Base-by-base conservation (phyloP, 1,140 invertebrate species). In the Diorhabda carinulata region DNA sequence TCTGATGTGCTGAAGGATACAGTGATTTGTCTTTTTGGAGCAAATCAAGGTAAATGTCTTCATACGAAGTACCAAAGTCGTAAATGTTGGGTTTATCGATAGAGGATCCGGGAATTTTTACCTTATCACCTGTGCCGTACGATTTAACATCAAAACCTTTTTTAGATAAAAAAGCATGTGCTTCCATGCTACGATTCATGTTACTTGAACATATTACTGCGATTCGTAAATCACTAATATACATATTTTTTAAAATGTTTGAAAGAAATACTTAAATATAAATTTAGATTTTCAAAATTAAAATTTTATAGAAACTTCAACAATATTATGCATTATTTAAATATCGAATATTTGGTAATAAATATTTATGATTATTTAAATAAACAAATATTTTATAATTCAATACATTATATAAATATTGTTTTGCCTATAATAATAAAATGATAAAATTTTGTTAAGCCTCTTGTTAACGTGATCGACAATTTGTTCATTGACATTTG, bases 121-220 rank as follows among this genome's bases (percentile, higher is more conserved):
- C 94, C 81, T 95, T 94, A 79, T 97, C 97, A 41, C 98, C 98
- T 57, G 97, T 98, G 5, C 98, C 98, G 86, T 95, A 99, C 0
- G 97, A 99, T 79, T 93, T 87, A 1, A 99, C 97, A 78, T 91
- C 91, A 78, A 97, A 99, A 2, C 97, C 97, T 80, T 98, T 98
- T 86, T 99, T 99, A 65, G 92, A 91, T 40, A 99, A 82, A 83
- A 97, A 97, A 65, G 93, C 93, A 87, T 99, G 98, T 8, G 97
- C 97, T 86, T 99, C 98, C 98, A 99, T 99, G 77, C 95, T 98
- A 70, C 98, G 86, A 80, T 99, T 99, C 94, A 99, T 98, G 82
- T 99, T 99, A 78, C 96, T 98, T 4, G 96, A 98, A 83, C 98
- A 99, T 72, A 98, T 94, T 60, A 99, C 95, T 7, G 97, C 97